Evolutionary conservation across 2,888 invertebrate species (phyloP), one percentile per base, ranked within the genome.

Genomic region (Athripsodes cinereus): DNA sequence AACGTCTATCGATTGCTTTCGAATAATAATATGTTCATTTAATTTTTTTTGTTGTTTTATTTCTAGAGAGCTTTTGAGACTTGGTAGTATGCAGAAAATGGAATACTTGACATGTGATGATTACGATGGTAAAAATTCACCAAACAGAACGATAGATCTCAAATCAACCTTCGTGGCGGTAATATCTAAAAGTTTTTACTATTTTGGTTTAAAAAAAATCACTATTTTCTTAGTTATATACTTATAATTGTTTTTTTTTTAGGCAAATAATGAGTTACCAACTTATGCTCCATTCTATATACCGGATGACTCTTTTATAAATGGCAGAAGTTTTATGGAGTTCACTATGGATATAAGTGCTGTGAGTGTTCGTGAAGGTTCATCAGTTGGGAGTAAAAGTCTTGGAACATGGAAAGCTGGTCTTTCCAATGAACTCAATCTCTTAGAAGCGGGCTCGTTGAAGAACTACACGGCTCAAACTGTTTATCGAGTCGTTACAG

Each of bases 401-500:
- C 74, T 92, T 60, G 92, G 90, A 44, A 81, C 81, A 2, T 93
- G 92, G 92, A 82, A 83, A 65, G 87, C 91, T 13, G 89, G 90
- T 20, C 80, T 90, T 22, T 79, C 84, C 59, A 83, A 82, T 35
- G 81, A 83, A 11, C 73, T 93, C 55, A 75, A 81, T 51, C 81
- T 87, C 65, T 80, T 78, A 64, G 84, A 85, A 71, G 81, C 84
- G 48, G 80, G 80, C 64, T 81, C 81, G 53, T 84, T 90, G 80
- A 81, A 78, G 65, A 90, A 87, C 71, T 85, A 88, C 65, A 87
- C 87, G 0, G 90, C 92, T 2, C 86, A 88, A 66, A 84, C 88
- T 26, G 89, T 90, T n/a, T 95, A 94, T 74, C 81, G 92, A 65
- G 85, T 96, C 54, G 89, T 89, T 52, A 92, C 93, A 0, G 87